A percentile compares a stretch with the other conserved stretches of the same genome.
phyloP scores from a whole-genome alignment of 2,888 invertebrate genomes.

The Microctonus hyperodae region DNA sequence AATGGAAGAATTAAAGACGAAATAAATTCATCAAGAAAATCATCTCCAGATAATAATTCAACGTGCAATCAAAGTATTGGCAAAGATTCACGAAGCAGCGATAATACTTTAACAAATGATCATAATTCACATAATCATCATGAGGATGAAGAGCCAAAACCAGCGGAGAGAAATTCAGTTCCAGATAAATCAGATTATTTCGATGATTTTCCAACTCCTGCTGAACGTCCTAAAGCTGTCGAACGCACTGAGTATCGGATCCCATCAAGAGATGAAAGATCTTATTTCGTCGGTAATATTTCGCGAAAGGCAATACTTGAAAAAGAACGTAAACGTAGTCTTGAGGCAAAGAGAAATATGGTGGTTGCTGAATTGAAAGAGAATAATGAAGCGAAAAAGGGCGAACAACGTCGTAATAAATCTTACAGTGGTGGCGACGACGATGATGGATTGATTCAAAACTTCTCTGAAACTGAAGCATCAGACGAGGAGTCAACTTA shows the following conservation, averaged over 20 bases:
- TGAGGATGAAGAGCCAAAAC: constrained; percentile 53
- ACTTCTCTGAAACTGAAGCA: constrained; percentile 59
- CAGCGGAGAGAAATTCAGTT: constrained; percentile 57
- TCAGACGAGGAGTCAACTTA: constrained; percentile 64
- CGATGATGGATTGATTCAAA: constrained; percentile 54
- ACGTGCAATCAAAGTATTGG: constrained; percentile 36
- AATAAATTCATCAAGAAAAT: constrained; percentile 58
- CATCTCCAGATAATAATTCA: constrained; percentile 59
- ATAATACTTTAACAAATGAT: constrained; percentile 56
- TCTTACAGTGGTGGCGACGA: constrained; percentile 51
- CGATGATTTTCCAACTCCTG: constrained; percentile 59
- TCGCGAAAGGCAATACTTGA: constrained; percentile 61
- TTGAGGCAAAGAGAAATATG: constrained; percentile 59
- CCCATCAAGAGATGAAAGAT: constrained; percentile 50
- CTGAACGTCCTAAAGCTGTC: constrained; percentile 55
- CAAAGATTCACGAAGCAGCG: constrained; percentile 48
- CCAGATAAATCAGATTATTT: constrained; percentile 55
- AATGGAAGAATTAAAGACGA: constrained; percentile 54
- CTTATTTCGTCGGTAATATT: constrained; percentile 59
- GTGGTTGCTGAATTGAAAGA: constrained; percentile 59
- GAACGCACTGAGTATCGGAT: constrained; percentile 54
- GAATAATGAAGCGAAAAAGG: constrained; percentile 56
- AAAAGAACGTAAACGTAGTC: constrained; percentile 59
- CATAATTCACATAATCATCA: constrained; percentile 30
- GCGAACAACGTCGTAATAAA: constrained; percentile 50